Evolutionary conservation across 2,113 vertebrate genomes (phyloP), one percentile per base, ranked within the genome.

Genomic region (Pampusana beccarii): DNA sequence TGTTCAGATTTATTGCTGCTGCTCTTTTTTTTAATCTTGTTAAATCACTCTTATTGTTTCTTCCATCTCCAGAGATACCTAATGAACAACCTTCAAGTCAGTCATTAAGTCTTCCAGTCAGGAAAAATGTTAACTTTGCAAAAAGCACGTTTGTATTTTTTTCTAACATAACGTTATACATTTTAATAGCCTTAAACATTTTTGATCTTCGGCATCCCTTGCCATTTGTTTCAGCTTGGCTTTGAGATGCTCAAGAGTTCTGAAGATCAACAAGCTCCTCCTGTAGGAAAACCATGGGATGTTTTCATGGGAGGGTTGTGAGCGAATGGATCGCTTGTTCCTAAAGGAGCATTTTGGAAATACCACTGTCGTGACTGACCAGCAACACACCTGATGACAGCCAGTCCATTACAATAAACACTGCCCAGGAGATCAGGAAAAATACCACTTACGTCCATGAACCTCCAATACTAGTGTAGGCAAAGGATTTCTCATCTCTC

Each of bases 41-140:
- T 92, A 90, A 92, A 95, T 90, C 71, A 62, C 36, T 93, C 78
- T 92, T 82, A 79, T 46, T 92, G 64, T 80, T 80, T n/a, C 64
- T 93, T 40, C 82, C 75, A 50, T 80, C 91, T 88, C 88, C 82
- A 73, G 88, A 94, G 80, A 77, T 25, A 46, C 33, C 40, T 77
- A 64, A 17, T 26, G 88, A 94, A 80, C 74, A 83, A 78, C 83
- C 40, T 88, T 73, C 64, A 84, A 48, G 17, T 36, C 81, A 65
- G 70, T 51, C 78, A n/a, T 79, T 80, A 64, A 40, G 36, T 42
- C 15, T 88, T 88, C 75, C 75, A 93, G 73, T 4, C 91, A 71
- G 77, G 72, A 60, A 69, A 92, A 93, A 74, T 18, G 80, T 77
- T 25, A 86, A 90, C 51, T 40, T 51, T 66, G 90, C 77, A 92